Percentiles rank a stretch among this genome's conserved stretches.
Conservation (phyloP, 2,113 vertebrate species). For the Dryoscopus gambensis region DNA sequence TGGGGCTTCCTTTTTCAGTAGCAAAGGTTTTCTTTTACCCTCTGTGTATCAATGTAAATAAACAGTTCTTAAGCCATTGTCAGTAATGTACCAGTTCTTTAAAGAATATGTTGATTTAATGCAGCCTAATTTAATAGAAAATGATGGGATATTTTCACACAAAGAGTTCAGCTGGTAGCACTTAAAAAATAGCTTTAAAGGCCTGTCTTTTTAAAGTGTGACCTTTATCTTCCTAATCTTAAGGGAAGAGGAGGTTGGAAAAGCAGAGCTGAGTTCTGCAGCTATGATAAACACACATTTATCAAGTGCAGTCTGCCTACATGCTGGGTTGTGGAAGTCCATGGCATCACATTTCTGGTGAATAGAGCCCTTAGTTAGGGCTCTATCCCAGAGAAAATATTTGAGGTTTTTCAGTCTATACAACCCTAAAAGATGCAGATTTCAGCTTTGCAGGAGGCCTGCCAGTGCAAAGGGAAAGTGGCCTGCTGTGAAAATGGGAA, state of each 20-base stretch:
- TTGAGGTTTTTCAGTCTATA: conserved; percentile 59
- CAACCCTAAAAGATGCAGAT: conserved; percentile 43
- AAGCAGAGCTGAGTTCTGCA: conserved; percentile 22
- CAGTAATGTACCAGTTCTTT: background rate
- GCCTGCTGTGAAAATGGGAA: background rate
- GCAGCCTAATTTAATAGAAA: background rate
- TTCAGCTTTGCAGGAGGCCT: conserved; percentile 35
- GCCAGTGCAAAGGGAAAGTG: background rate
- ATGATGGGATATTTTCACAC: background rate
- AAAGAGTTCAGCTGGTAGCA: background rate
- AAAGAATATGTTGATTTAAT: background rate
- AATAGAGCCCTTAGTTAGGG: conserved; percentile 46
- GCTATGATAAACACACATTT: conserved; percentile 31
- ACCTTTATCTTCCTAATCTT: background rate
- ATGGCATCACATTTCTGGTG: conserved; percentile 42
- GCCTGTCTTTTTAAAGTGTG: background rate
- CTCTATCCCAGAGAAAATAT: conserved; percentile 51
- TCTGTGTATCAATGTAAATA: background rate
- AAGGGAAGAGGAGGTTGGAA: background rate
- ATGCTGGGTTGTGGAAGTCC: conserved; percentile 6
- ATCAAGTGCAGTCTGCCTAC: conserved; percentile 1
- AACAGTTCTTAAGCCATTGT: background rate
- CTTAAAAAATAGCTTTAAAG: background rate
- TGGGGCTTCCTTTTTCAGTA: background rate
- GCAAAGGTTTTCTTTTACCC: background rate